phyloP scores from a whole-genome alignment of 2,888 invertebrate genomes.

The Punctoribates punctum region DNA sequence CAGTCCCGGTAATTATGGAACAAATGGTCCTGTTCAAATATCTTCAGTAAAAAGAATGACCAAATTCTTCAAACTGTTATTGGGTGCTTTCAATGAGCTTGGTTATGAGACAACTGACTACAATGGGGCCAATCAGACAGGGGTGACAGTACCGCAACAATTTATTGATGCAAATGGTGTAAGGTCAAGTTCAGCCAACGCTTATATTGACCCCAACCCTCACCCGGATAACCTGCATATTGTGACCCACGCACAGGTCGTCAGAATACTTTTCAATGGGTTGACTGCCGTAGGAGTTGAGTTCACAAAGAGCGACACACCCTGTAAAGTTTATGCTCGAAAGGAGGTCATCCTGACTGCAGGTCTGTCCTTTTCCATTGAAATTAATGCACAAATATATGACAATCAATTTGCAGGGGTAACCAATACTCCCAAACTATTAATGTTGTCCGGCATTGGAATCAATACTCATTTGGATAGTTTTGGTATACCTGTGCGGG shows the following conservation, averaged over 20 bases:
- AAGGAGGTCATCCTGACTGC: background rate
- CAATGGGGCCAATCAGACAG: background rate
- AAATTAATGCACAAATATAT: too few species aligned
- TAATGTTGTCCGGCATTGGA: conserved; percentile 18
- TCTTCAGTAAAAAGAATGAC: too few species aligned
- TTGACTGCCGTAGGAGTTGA: background rate
- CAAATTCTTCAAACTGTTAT: too few species aligned
- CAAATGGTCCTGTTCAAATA: too few species aligned
- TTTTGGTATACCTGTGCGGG: background rate
- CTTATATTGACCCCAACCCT: conserved; percentile 16
- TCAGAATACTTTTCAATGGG: background rate
- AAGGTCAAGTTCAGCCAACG: background rate
- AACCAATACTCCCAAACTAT: background rate
- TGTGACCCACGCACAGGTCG: background rate
- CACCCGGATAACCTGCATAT: background rate
- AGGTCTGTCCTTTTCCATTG: background rate
- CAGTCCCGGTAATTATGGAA: too few species aligned
- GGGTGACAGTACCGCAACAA: background rate
- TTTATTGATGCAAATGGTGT: background rate
- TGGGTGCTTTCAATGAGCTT: background rate
- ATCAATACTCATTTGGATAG: background rate
- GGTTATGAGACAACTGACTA: background rate
- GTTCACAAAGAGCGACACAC: background rate
- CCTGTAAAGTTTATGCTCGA: background rate
- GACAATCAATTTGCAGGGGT: background rate